Evolutionary conservation across 2,797 vertebrate genomes (phyloP).

Genomic region (Micrastur ruficollis): DNA sequence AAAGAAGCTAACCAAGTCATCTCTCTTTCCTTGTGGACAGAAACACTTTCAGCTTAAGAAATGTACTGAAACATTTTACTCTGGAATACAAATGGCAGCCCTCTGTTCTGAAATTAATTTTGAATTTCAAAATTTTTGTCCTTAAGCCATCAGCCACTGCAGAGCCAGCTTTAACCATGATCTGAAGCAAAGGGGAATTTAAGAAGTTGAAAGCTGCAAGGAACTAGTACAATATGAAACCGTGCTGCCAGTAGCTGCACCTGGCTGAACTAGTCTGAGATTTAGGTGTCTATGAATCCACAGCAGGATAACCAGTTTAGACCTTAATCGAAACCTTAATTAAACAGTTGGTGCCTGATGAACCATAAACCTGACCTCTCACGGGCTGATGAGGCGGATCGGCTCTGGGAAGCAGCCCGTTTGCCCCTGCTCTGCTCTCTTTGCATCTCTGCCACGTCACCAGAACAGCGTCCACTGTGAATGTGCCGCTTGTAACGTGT

Average conservation of each 20-base stretch:
- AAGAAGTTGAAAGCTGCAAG: not conserved
- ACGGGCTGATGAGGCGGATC: not conserved
- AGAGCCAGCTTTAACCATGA: not conserved
- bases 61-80: not conserved
- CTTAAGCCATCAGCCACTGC: not conserved
- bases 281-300: not conserved
- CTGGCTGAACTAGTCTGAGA: not conserved
- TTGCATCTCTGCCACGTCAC: not conserved
- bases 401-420: not conserved
- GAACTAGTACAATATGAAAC: not conserved
- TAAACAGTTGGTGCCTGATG: not conserved
- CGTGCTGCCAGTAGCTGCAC: not conserved
- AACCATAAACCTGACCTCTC: not conserved
- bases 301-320: not conserved
- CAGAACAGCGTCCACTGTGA: not conserved
- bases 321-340: not conserved
- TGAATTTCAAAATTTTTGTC: not conserved
- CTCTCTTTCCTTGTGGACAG: not conserved
- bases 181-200: not conserved
- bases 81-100: not conserved
- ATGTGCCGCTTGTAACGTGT: rapidly evolving
- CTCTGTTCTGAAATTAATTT: not conserved
- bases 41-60: not conserved
- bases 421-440: not conserved
- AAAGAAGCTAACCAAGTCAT: not conserved